Conservation (phyloP, 1,140 invertebrate species). For the Philopotamus ludificatus region DNA sequence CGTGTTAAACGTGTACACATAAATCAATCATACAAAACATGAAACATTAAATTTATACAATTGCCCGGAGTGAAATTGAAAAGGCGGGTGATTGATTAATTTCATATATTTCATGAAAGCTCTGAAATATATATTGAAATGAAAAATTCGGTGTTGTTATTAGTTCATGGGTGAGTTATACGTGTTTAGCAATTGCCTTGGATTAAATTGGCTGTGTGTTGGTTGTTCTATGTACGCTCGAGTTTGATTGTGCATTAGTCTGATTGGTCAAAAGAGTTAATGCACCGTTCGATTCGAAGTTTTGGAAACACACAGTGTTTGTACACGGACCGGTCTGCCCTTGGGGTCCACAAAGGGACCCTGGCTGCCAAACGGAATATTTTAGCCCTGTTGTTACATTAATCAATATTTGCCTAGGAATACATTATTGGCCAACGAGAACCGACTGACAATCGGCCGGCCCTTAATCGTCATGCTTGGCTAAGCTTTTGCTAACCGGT, state of each 20-base stretch:
- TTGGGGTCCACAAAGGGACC: not conserved
- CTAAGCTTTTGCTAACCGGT: too few relatives aligned
- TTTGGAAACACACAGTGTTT: slow-evolving; percentile 1
- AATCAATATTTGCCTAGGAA: slow-evolving; percentile 39
- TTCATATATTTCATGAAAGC: too few relatives aligned
- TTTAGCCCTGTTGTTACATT: slow-evolving; percentile 30
- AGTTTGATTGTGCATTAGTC: slow-evolving; percentile 22
- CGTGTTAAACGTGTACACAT: not conserved
- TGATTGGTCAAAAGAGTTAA: slow-evolving; percentile 28
- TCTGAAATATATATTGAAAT: too few relatives aligned
- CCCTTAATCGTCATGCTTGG: too few relatives aligned
- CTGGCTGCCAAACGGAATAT: slow-evolving; percentile 38
- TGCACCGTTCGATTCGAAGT: not conserved
- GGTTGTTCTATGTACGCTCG: not conserved
- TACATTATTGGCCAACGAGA: slow-evolving; percentile 20
- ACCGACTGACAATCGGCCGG: too few relatives aligned
- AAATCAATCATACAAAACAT: slow-evolving; percentile 4
- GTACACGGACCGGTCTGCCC: not conserved
- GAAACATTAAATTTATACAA: not conserved
- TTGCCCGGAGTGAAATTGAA: not conserved
- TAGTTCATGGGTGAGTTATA: too few relatives aligned
- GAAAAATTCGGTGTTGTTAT: too few relatives aligned
- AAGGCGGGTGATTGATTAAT: too few relatives aligned
- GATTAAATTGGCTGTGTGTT: too few relatives aligned
- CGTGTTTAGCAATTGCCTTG: too few relatives aligned